phyloP scores from a whole-genome alignment of 2,113 vertebrate species.

The Anseranas semipalmata region DNA sequence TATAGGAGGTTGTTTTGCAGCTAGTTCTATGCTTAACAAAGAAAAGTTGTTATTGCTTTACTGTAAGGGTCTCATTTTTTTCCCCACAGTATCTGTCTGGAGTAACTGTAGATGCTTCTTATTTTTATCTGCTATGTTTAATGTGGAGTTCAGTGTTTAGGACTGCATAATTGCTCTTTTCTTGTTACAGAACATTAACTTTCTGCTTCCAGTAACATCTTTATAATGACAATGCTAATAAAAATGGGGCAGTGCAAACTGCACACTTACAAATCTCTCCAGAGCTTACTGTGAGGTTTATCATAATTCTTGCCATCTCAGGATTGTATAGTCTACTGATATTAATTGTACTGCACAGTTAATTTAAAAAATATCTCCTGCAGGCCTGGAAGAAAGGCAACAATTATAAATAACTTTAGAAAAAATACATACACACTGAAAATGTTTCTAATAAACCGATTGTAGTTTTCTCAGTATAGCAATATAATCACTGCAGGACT shows the following conservation, averaged over 20 bases:
- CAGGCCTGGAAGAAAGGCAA: slow-evolving; percentile 27
- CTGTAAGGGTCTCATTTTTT: background rate
- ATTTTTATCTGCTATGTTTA: slow-evolving; percentile 38
- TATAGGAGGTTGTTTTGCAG: background rate
- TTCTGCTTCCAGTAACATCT: slow-evolving; percentile 49
- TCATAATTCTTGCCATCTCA: slow-evolving; percentile 45
- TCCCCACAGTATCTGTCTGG: background rate
- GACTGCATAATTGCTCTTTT: slow-evolving; percentile 23
- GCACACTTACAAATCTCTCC: slow-evolving; percentile 26
- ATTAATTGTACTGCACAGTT: slow-evolving; percentile 20
- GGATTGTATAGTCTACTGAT: background rate
- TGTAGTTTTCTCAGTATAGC: background rate
- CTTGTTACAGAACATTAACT: slow-evolving; percentile 60
- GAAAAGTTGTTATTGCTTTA: background rate
- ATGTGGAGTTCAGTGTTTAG: slow-evolving; percentile 18
- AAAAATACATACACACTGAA: background rate
- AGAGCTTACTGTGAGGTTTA: slow-evolving; percentile 31
- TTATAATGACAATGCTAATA: slow-evolving; percentile 61
- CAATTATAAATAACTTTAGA: slow-evolving; percentile 31
- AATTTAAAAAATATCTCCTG: slow-evolving; percentile 48
- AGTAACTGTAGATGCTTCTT: slow-evolving; percentile 12
- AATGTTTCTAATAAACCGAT: slow-evolving; percentile 25
- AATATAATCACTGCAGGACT: background rate
- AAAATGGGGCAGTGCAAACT: slow-evolving; percentile 9
- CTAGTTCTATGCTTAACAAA: background rate